Evolutionary conservation across 2,113 vertebrate genomes (phyloP).

Genomic region (Columbina picui): DNA sequence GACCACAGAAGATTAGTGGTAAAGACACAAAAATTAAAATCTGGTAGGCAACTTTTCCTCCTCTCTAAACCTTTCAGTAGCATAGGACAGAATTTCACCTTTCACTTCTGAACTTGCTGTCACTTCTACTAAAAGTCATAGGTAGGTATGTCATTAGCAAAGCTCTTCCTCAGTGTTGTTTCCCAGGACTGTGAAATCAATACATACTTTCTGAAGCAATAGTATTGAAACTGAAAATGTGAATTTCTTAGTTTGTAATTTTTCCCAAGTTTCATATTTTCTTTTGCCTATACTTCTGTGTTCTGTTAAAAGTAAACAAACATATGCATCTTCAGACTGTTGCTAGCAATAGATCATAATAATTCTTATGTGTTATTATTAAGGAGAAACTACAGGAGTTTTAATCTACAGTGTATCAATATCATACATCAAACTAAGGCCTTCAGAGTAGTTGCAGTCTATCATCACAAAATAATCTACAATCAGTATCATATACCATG

Average conservation of each 20-base stretch:
- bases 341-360: not conserved
- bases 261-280: not conserved
- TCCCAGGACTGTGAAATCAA: not conserved
- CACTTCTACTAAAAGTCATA: not conserved
- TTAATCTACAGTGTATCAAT: conserved; percentile 56
- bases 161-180: not conserved
- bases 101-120: not conserved
- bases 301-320: not conserved
- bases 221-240: not conserved
- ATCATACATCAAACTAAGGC: conserved; percentile 47
- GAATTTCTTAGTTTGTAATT: not conserved
- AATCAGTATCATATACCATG: conserved; percentile 8
- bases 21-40: not conserved
- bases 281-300: not conserved
- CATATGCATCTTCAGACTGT: not conserved
- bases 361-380: not conserved
- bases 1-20: not conserved
- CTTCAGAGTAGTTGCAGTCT: conserved; percentile 55
- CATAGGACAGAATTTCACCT: not conserved
- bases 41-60: not conserved
- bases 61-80: not conserved
- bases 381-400: not conserved
- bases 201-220: not conserved
- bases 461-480: conserved; percentile 64
- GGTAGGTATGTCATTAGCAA: not conserved